A percentile compares a stretch with the other conserved stretches of the same genome.
These are phyloP conservation scores for Alouatta palliata DNA, from an alignment of 2,113 vertebrate genomes.

Conservation along the genomic window DNA sequence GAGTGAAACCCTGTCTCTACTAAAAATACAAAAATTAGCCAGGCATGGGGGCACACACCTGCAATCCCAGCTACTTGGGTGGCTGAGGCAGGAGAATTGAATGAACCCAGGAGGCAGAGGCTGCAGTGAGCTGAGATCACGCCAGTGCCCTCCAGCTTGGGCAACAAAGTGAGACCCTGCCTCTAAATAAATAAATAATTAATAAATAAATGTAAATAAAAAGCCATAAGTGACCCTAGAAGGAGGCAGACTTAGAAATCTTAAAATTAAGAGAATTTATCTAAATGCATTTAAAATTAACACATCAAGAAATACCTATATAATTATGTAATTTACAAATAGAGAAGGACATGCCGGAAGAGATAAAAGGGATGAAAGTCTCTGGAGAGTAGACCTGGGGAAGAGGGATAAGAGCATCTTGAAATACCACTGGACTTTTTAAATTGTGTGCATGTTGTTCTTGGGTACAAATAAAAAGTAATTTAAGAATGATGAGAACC, in stretches of 20 bases:
- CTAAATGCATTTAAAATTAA: neutral
- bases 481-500: neutral
- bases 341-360: neutral
- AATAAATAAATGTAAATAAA: neutral
- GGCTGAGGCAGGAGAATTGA: too few relatives aligned
- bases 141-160: too few relatives aligned
- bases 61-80: too few relatives aligned
- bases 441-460: neutral
- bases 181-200: too few relatives aligned
- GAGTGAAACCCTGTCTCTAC: too few relatives aligned
- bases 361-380: neutral
- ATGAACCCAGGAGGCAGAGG: too few relatives aligned
- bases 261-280: constrained; percentile 34
- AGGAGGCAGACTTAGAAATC: neutral
- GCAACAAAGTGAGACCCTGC: too few relatives aligned
- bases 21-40: too few relatives aligned
- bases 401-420: neutral
- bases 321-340: constrained; percentile 9
- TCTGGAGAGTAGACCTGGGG: neutral
- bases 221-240: neutral
- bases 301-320: neutral
- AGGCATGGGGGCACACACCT: too few relatives aligned
- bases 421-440: neutral
- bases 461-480: neutral
- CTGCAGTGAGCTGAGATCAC: too few relatives aligned